These are phyloP conservation scores for Poecilobothrus nobilitatus DNA, from an alignment of 2,888 invertebrate species.

Conservation along the genomic window DNA sequence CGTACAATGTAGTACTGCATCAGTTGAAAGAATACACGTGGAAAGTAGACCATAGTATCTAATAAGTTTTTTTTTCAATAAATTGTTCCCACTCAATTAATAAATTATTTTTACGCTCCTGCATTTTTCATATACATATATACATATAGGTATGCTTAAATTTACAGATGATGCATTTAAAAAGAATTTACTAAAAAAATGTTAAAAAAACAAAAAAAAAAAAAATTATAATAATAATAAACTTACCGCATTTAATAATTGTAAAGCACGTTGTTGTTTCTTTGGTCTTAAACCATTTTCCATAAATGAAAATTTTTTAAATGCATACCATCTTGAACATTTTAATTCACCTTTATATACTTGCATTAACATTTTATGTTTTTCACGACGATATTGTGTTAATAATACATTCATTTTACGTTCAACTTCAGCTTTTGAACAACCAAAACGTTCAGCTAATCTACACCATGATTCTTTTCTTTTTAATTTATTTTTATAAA, in stretches of 20 bases:
- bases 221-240: neutral
- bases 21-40: too few species aligned
- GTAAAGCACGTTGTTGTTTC: constrained; percentile 8
- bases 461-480: constrained; percentile 42
- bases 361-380: constrained; percentile 39
- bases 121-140: too few species aligned
- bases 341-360: constrained; percentile 17
- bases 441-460: constrained; percentile 40
- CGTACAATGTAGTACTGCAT: too few species aligned
- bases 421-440: constrained; percentile 42
- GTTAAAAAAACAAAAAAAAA: too few species aligned
- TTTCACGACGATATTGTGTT: constrained; percentile 41
- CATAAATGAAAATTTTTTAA: constrained; percentile 41
- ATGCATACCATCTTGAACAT: constrained; percentile 43
- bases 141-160: too few species aligned
- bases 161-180: too few species aligned
- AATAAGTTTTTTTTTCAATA: too few species aligned
- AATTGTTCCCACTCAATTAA: too few species aligned
- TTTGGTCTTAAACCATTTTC: constrained; percentile 29
- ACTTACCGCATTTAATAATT: constrained; percentile 10
- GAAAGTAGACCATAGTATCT: too few species aligned
- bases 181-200: too few species aligned
- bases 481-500: constrained; percentile 41
- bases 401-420: constrained; percentile 42
- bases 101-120: too few species aligned